These are phyloP conservation scores for Eurytoma adleriae DNA, from an alignment of 2,888 invertebrate genomes.

Conservation along the genomic window DNA sequence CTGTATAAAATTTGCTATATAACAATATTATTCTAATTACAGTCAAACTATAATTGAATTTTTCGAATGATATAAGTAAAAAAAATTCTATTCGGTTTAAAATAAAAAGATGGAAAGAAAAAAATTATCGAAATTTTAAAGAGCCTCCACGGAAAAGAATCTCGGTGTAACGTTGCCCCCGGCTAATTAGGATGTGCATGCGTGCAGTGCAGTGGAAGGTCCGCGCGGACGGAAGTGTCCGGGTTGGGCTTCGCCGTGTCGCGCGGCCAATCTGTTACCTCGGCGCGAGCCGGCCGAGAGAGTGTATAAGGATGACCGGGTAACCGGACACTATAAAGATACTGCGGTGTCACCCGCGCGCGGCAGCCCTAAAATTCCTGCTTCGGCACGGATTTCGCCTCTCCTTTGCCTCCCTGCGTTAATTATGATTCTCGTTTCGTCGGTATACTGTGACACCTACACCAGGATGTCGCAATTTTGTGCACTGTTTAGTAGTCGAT, in stretches of 20 bases:
- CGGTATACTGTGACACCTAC: too few species aligned
- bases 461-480: too few species aligned
- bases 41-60: too few species aligned
- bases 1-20: too few species aligned
- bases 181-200: not conserved
- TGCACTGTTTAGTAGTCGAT: not conserved
- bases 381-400: too few species aligned
- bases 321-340: not conserved
- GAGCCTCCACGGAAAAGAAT: not conserved
- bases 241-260: not conserved
- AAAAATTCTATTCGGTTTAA: too few species aligned
- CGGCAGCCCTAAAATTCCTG: constrained; percentile 1
- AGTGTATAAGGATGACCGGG: constrained; percentile 1
- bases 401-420: not conserved
- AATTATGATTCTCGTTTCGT: not conserved
- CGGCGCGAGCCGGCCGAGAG: not conserved
- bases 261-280: not conserved
- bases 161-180: not conserved
- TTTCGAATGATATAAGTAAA: too few species aligned
- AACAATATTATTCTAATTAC: too few species aligned
- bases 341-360: not conserved
- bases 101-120: not conserved
- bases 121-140: too few species aligned
- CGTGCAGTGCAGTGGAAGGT: not conserved
- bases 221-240: not conserved